Conservation (phyloP, 2,797 vertebrate species). For the Hyperoplus lanceolatus region DNA sequence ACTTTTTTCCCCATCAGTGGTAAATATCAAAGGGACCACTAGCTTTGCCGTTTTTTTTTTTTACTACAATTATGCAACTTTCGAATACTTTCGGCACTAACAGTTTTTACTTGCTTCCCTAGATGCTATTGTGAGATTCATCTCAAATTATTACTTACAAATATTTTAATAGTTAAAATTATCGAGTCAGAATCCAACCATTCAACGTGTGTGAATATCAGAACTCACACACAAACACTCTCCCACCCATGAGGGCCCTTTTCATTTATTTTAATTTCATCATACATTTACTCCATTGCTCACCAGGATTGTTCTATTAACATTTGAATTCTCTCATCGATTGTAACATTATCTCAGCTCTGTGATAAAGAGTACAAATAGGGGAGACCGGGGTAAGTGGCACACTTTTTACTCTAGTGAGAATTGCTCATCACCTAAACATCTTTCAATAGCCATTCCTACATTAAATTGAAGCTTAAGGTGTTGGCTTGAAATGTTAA, state of each 20-base stretch:
- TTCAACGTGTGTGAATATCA: background rate
- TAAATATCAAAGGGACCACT: background rate
- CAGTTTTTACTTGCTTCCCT: background rate
- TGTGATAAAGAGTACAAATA: background rate
- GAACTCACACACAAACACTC: conserved; percentile 3
- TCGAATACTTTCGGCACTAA: background rate
- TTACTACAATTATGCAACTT: background rate
- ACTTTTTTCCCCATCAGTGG: background rate
- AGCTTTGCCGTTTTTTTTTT: background rate
- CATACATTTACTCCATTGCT: background rate
- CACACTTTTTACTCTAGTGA: no score
- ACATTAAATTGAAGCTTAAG: no score
- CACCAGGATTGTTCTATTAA: conserved; percentile 7
- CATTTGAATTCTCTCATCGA: conserved; percentile 15
- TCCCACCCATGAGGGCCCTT: background rate
- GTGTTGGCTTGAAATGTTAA: no score
- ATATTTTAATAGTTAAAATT: conserved; percentile 25
- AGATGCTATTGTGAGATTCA: background rate
- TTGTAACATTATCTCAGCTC: conserved; percentile 3
- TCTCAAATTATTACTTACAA: background rate
- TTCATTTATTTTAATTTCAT: conserved; percentile 21
- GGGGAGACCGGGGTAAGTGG: no score
- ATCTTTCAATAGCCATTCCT: no score
- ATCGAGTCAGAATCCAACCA: background rate
- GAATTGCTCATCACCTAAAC: no score